phyloP scores from a whole-genome alignment of 2,113 vertebrate genomes.

The Gymnogyps californianus region DNA sequence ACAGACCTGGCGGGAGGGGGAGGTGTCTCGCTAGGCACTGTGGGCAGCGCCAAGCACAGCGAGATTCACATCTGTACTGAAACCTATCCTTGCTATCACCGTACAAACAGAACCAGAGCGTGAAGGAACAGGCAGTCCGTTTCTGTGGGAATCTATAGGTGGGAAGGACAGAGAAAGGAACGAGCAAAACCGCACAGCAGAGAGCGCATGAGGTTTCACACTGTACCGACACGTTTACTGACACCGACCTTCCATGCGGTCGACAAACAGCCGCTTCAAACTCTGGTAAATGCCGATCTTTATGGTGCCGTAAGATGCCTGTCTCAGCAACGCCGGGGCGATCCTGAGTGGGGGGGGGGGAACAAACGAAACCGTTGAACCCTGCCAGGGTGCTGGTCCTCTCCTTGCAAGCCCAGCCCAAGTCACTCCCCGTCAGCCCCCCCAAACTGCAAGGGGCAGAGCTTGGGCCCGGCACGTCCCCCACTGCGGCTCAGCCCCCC shows the following conservation, averaged over 20 bases:
- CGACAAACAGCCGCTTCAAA: slow-evolving; percentile 91
- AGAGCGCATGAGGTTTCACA: rapidly evolving
- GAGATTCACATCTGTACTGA: rapidly evolving
- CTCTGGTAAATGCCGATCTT: slow-evolving; percentile 98
- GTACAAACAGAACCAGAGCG: rapidly evolving
- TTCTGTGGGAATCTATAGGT: background rate
- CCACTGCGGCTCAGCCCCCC: rapidly evolving
- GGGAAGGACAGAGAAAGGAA: background rate
- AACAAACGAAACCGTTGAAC: background rate
- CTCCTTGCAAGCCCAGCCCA: background rate
- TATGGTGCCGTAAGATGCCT: slow-evolving; percentile 95
- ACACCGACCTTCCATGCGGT: slow-evolving; percentile 85
- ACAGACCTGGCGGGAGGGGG: background rate
- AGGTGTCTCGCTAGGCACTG: background rate
- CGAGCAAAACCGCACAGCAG: background rate
- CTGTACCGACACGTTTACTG: rapidly evolving
- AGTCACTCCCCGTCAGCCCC: background rate
- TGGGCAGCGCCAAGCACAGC: background rate
- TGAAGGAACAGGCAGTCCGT: rapidly evolving
- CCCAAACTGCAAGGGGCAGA: too few relatives aligned
- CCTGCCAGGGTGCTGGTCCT: rapidly evolving
- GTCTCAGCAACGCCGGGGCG: slow-evolving; percentile 88
- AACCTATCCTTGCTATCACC: background rate
- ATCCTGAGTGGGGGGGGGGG: slow-evolving; percentile 72
- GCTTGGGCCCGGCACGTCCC: rapidly evolving